These are phyloP conservation scores for Xenus cinereus DNA, from an alignment of 2,113 vertebrate species.

Conservation along the genomic window DNA sequence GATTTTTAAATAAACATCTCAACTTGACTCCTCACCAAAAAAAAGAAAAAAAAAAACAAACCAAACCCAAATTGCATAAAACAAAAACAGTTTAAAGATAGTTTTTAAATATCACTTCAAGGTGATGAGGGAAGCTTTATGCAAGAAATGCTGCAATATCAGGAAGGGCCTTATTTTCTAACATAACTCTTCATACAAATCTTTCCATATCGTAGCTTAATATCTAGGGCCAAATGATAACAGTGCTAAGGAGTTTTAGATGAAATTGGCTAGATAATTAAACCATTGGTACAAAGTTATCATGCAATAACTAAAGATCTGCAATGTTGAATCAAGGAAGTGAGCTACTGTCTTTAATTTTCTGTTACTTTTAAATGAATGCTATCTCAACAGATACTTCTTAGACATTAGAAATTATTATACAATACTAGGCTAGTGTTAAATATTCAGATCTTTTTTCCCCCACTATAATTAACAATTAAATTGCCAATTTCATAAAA, in stretches of 20 bases:
- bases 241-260: neutral
- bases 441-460: neutral
- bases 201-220: neutral
- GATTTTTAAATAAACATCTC: neutral
- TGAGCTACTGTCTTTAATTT: neutral
- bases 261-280: neutral
- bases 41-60: neutral
- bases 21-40: neutral
- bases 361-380: neutral
- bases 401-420: neutral
- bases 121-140: neutral
- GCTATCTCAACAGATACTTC: neutral
- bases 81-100: neutral
- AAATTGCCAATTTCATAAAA: neutral
- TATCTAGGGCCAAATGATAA: neutral
- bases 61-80: neutral
- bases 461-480: neutral
- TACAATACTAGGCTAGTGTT: neutral
- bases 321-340: neutral
- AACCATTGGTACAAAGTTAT: accelerated
- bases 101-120: neutral
- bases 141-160: neutral
- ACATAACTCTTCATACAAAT: neutral
- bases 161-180: neutral
- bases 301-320: neutral